Evolutionary conservation across 1,140 invertebrate species (phyloP).

Genomic region (Zaprionus gabonicus): DNA sequence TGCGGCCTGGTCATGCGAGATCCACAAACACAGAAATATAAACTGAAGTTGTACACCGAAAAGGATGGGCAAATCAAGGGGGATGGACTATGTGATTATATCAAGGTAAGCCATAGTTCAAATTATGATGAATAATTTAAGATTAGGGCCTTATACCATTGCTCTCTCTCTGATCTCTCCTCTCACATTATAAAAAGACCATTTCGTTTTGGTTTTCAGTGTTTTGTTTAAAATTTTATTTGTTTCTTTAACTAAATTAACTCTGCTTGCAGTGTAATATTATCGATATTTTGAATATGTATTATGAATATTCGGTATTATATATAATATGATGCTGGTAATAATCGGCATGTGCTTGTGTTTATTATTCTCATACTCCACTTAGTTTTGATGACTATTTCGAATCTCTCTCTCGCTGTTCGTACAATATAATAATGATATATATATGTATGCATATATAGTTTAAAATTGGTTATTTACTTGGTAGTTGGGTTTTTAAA

Average conservation of each 20-base stretch:
- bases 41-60: conserved; percentile 97
- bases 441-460: conserved; percentile 25
- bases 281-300: conserved; percentile 39
- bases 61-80: conserved; percentile 94
- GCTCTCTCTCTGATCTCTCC: not conserved
- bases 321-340: conserved; percentile 29
- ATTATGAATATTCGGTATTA: conserved; percentile 21
- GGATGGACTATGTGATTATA: conserved; percentile 98
- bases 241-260: conserved; percentile 67
- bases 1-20: conserved; percentile 98
- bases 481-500: conserved; percentile 63
- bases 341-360: conserved; percentile 14
- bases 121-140: no score
- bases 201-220: conserved; percentile 37
- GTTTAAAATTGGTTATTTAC: conserved; percentile 75
- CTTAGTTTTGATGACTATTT: conserved; percentile 46
- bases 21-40: conserved; percentile 92
- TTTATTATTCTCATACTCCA: conserved; percentile 19
- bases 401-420: conserved; percentile 25
- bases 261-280: conserved; percentile 50
- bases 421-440: conserved; percentile 47
- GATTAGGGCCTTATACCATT: no score
- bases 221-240: conserved; percentile 66
- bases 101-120: conserved; percentile 89
- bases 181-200: not conserved